These are phyloP conservation scores for Lytechinus variegatus DNA, from an alignment of 35 echinoderm and acorn worm genomes.

Conservation along the genomic window DNA sequence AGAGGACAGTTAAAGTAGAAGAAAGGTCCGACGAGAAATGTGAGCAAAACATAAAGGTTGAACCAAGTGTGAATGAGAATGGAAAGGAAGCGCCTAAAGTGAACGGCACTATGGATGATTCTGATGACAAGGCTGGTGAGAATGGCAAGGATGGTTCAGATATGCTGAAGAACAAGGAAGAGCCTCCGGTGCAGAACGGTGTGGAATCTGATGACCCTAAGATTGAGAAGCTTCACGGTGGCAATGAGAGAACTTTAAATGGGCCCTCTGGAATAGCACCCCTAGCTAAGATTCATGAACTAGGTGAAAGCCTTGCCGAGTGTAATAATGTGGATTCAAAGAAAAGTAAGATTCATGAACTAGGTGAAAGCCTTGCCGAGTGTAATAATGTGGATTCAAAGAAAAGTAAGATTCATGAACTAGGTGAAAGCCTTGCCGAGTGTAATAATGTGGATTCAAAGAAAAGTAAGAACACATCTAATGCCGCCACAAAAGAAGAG, in stretches of 20 bases:
- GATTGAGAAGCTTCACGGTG: conserved; percentile 35
- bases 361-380: conserved; percentile 27
- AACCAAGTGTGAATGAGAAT: conserved; percentile 34
- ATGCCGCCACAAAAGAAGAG: neutral
- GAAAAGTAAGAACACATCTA: conserved; percentile 12
- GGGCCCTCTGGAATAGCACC: conserved; percentile 34
- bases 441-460: conserved; percentile 33
- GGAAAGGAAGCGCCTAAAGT: conserved; percentile 31
- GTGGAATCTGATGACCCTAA: neutral
- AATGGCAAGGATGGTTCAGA: conserved; percentile 4
- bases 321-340: conserved; percentile 31
- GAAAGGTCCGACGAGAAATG: neutral
- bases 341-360: conserved; percentile 35
- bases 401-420: conserved; percentile 35
- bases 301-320: conserved; percentile 27
- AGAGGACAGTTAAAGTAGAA: neutral
- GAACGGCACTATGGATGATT: neutral
- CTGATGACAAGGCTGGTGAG: neutral
- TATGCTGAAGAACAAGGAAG: neutral
- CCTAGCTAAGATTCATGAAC: conserved; percentile 35
- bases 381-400: conserved; percentile 31
- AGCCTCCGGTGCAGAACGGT: neutral
- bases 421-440: conserved; percentile 30
- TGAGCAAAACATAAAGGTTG: neutral
- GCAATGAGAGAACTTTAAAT: conserved; percentile 21